Percentiles rank a stretch among this genome's conserved stretches.
phyloP scores from a whole-genome alignment of 2,888 invertebrate genomes.

The Agrotis segetum region DNA sequence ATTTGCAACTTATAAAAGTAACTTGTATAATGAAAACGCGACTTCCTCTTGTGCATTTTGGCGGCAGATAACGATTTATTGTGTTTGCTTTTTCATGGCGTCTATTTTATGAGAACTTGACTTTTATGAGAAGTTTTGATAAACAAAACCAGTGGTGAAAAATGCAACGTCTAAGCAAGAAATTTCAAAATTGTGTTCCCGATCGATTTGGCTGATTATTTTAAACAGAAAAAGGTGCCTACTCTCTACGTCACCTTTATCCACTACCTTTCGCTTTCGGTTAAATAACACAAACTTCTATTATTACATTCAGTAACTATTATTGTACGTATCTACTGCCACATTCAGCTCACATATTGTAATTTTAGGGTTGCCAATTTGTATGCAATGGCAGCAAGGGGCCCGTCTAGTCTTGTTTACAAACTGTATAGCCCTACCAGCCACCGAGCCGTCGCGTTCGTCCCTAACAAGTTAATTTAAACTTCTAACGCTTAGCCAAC shows the following conservation, averaged over 20 bases:
- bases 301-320: conserved; percentile 41
- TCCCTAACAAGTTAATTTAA: conserved; percentile 87
- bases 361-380: conserved; percentile 78
- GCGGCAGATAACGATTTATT: neutral
- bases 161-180: neutral
- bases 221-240: neutral
- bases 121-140: neutral
- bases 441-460: conserved; percentile 64
- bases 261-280: neutral
- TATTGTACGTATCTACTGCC: conserved; percentile 50
- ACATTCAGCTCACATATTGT: conserved; percentile 74
- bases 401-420: conserved; percentile 75
- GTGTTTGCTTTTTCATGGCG: neutral
- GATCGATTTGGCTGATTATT: neutral
- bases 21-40: too few species aligned
- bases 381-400: conserved; percentile 77
- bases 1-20: too few species aligned
- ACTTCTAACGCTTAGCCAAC: conserved; percentile 83
- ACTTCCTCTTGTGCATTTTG: neutral
- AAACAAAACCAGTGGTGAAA: neutral
- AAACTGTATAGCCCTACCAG: conserved; percentile 73
- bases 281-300: conserved; percentile 8
- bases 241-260: neutral
- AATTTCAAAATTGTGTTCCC: neutral
- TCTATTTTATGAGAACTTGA: neutral